phyloP scores from a whole-genome alignment of 2,113 vertebrate species.

The Prolemur simus region DNA sequence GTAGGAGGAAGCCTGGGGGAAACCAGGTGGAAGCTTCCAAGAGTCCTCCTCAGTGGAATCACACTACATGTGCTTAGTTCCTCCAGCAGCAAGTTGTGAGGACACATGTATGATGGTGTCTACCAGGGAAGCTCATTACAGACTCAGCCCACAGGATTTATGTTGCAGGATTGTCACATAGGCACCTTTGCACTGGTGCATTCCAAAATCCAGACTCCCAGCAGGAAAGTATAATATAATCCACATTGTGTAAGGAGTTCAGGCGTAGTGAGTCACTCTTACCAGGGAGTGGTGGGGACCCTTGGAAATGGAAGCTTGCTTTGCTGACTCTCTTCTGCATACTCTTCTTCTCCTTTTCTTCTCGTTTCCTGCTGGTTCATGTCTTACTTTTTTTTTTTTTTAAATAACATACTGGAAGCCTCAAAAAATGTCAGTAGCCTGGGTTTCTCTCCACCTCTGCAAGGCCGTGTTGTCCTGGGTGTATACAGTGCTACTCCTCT shows the following conservation, averaged over 20 bases:
- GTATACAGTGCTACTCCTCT: not conserved
- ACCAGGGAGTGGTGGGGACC: not conserved
- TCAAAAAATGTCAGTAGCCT: not conserved
- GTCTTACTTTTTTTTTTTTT: not conserved
- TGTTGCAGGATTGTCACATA: not conserved
- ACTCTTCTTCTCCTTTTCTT: not conserved
- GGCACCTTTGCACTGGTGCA: not conserved
- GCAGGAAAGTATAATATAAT: not conserved
- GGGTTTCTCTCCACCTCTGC: not conserved
- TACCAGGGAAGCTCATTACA: not conserved
- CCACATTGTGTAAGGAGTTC: not conserved
- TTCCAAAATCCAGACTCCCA: not conserved
- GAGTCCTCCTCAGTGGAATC: not conserved
- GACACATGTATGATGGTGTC: rapidly evolving
- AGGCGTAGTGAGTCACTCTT: not conserved
- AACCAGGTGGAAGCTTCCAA: not conserved
- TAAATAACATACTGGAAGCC: not conserved
- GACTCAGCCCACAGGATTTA: not conserved
- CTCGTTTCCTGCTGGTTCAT: not conserved
- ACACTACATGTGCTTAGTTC: not conserved
- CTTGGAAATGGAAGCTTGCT: not conserved
- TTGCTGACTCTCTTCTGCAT: not conserved
- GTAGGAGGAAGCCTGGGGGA: not conserved
- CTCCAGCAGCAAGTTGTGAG: not conserved
- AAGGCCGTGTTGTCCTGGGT: not conserved